A percentile compares a stretch with the other conserved stretches of the same genome.
These are phyloP conservation scores for Psittacula derbiana DNA, from an alignment of 2,797 vertebrate species.

Conservation along the genomic window DNA sequence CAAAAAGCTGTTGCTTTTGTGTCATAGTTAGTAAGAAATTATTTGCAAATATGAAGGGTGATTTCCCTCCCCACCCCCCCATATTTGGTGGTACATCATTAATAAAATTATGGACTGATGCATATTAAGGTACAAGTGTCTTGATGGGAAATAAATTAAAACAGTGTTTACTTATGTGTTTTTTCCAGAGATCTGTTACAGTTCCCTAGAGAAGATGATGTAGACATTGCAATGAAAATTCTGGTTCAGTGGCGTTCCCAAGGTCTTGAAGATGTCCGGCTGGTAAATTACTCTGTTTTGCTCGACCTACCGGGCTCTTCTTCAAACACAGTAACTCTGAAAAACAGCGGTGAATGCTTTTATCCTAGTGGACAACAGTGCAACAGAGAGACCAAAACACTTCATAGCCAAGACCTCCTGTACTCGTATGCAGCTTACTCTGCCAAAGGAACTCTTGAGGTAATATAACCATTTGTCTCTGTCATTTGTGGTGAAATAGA, in stretches of 20 bases:
- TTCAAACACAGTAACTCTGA: constrained; percentile 85
- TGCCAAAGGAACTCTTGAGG: constrained; percentile 88
- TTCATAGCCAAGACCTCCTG: constrained; percentile 68
- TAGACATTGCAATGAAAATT: constrained; percentile 77
- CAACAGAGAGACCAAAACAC: constrained; percentile 64
- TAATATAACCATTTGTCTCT: constrained; percentile 77
- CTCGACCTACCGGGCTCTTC: constrained; percentile 84
- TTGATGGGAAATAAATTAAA: background rate
- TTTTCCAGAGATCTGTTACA: constrained; percentile 79
- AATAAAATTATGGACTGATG: background rate
- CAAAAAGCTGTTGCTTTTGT: background rate
- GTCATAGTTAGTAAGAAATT: background rate
- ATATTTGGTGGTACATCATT: background rate
- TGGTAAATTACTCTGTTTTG: constrained; percentile 89
- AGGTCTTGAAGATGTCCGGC: constrained; percentile 85
- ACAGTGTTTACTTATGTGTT: background rate
- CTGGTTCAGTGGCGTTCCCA: constrained; percentile 85
- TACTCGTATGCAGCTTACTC: constrained; percentile 91
- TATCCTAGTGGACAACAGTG: constrained; percentile 85
- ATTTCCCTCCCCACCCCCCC: background rate
- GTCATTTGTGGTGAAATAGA: constrained; percentile 66
- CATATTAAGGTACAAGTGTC: background rate
- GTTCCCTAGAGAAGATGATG: constrained; percentile 74
- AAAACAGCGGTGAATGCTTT: constrained; percentile 82
- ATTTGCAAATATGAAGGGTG: background rate